These are phyloP conservation scores for Pyrgilauda ruficollis DNA, from an alignment of 2,113 vertebrate genomes.

Conservation along the genomic window DNA sequence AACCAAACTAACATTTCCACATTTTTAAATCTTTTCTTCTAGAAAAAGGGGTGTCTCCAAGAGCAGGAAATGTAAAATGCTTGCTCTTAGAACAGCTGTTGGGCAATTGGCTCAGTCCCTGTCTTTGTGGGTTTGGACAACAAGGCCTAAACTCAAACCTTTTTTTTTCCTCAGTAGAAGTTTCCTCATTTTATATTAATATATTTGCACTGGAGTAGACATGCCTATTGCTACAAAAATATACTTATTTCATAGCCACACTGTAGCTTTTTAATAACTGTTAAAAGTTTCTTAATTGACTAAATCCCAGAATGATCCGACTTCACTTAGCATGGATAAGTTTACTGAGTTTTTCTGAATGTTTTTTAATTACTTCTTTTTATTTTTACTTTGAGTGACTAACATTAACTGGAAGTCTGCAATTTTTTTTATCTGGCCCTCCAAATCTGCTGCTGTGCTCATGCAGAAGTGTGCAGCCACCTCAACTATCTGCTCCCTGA, in stretches of 20 bases:
- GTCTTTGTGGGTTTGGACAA: neutral
- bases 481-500: neutral
- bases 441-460: neutral
- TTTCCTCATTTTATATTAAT: neutral
- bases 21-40: neutral
- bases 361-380: neutral
- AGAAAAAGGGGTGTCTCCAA: neutral
- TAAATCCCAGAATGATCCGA: neutral
- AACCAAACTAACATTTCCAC: neutral
- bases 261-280: neutral
- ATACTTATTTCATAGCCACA: neutral
- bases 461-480: neutral
- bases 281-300: neutral
- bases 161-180: neutral
- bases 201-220: neutral
- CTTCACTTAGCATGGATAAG: neutral
- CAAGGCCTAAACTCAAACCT: neutral
- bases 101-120: accelerated
- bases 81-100: neutral
- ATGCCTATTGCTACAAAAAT: neutral
- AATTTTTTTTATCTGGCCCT: neutral
- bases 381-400: neutral
- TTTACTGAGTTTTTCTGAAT: accelerated
- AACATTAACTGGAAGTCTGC: neutral
- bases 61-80: neutral